These are phyloP conservation scores for Paradoxurus hermaphroditus DNA, from an alignment of 2,113 vertebrate species.

Conservation along the genomic window DNA sequence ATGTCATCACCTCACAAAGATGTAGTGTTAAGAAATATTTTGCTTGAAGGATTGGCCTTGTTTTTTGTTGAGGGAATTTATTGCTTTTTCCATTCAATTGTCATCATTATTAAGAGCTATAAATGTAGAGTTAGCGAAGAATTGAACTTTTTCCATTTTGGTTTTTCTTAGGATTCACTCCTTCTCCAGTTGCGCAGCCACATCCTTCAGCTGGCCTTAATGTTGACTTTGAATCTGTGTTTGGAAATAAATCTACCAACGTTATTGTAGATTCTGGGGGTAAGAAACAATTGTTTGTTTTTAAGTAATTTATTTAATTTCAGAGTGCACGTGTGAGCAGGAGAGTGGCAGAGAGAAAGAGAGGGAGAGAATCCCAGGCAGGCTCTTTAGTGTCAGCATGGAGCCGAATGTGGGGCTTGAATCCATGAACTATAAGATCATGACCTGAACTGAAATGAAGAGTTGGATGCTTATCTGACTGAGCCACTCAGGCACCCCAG, in stretches of 20 bases:
- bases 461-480: too few relatives aligned
- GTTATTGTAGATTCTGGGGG: constrained; percentile 89
- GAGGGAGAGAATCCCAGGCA: too few relatives aligned
- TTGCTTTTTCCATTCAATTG: constrained; percentile 8
- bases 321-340: too few relatives aligned
- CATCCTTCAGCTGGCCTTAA: constrained; percentile 92
- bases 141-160: background rate
- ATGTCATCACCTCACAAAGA: background rate
- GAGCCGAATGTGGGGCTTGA: too few relatives aligned
- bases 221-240: constrained; percentile 97
- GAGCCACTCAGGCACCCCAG: too few relatives aligned
- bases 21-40: background rate
- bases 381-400: too few relatives aligned
- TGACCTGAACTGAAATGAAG: too few relatives aligned
- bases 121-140: background rate
- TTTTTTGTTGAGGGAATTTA: background rate
- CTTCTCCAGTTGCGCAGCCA: constrained; percentile 88
- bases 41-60: constrained; percentile 1
- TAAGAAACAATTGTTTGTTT: constrained; percentile 76
- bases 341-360: too few relatives aligned
- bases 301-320: too few relatives aligned
- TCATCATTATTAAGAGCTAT: background rate
- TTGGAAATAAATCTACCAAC: constrained; percentile 94
- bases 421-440: too few relatives aligned
- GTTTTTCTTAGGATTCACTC: constrained; percentile 87